These are phyloP conservation scores for Cactoblastis cactorum DNA, from an alignment of 2,888 invertebrate genomes.

Conservation along the genomic window DNA sequence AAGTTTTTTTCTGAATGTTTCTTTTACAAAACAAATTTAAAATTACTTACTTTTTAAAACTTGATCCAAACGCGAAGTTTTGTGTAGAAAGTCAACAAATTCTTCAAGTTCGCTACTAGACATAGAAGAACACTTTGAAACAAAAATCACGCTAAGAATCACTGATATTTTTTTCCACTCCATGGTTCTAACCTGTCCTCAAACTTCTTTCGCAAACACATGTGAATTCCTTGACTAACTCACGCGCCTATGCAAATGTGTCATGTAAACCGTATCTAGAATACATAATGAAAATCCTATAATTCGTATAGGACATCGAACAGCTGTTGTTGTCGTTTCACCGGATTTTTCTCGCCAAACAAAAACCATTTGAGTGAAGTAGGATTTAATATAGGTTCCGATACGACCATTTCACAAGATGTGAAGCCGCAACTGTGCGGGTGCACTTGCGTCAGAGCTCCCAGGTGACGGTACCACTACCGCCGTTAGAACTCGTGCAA, in stretches of 20 bases:
- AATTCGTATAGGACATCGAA: constrained; percentile 6
- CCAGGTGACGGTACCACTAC: constrained; percentile 36
- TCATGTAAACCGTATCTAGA: constrained; percentile 49
- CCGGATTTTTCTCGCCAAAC: constrained; percentile 59
- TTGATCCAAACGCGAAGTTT: constrained; percentile 64
- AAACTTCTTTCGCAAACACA: constrained; percentile 8
- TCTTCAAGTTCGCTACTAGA: constrained; percentile 59
- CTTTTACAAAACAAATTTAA: too few species aligned
- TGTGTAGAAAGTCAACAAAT: constrained; percentile 59
- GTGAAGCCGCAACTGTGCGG: constrained; percentile 58
- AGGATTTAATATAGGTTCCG: constrained; percentile 72
- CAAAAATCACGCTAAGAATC: constrained; percentile 46
- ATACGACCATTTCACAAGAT: constrained; percentile 78
- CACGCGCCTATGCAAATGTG: constrained; percentile 40
- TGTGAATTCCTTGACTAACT: constrained; percentile 22
- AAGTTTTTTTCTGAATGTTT: too few species aligned
- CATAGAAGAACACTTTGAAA: constrained; percentile 55
- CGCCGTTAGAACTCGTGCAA: constrained; percentile 52
- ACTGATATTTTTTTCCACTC: constrained; percentile 43
- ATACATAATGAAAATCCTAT: background rate
- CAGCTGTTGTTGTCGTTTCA: constrained; percentile 36
- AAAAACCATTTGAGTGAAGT: constrained; percentile 64
- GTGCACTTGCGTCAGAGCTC: constrained; percentile 56
- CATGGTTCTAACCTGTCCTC: constrained; percentile 31
- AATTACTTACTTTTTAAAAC: constrained; percentile 63